A percentile compares a stretch with the other conserved stretches of the same genome.
These are phyloP conservation scores for Crossoptilon crossoptilon DNA, from an alignment of 2,797 vertebrate species.

Conservation along the genomic window DNA sequence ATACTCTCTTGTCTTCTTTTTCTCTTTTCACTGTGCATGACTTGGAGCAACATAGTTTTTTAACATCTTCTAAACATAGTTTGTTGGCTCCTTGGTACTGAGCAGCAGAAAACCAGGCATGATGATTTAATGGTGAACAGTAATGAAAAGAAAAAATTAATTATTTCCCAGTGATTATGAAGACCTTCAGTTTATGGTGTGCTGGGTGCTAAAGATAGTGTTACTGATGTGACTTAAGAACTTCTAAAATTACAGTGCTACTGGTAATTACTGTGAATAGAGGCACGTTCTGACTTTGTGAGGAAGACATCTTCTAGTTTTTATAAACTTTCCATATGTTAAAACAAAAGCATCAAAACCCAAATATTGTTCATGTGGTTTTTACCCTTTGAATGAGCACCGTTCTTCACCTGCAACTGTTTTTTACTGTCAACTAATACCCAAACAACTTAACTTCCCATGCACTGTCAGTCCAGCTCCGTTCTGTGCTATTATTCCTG, in stretches of 20 bases:
- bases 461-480: slow-evolving; percentile 1
- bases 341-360: not conserved
- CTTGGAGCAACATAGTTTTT: not conserved
- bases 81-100: not conserved
- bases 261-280: not conserved
- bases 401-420: not conserved
- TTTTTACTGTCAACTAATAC: slow-evolving; percentile 14
- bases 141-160: not conserved
- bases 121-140: not conserved
- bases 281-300: not conserved
- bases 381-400: not conserved
- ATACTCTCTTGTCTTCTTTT: not conserved
- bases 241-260: slow-evolving; percentile 4
- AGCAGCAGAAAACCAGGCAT: not conserved
- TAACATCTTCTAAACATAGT: not conserved
- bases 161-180: not conserved
- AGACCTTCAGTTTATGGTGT: not conserved
- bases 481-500: slow-evolving; percentile 14
- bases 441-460: not conserved
- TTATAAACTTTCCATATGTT: not conserved
- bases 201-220: not conserved
- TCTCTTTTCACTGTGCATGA: not conserved
- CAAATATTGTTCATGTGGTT: not conserved
- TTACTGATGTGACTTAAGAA: not conserved
- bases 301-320: not conserved